A percentile compares a stretch with the other conserved stretches of the same genome.
These are phyloP conservation scores for Rhynchotus rufescens DNA, from an alignment of 2,797 vertebrate genomes.

Conservation along the genomic window DNA sequence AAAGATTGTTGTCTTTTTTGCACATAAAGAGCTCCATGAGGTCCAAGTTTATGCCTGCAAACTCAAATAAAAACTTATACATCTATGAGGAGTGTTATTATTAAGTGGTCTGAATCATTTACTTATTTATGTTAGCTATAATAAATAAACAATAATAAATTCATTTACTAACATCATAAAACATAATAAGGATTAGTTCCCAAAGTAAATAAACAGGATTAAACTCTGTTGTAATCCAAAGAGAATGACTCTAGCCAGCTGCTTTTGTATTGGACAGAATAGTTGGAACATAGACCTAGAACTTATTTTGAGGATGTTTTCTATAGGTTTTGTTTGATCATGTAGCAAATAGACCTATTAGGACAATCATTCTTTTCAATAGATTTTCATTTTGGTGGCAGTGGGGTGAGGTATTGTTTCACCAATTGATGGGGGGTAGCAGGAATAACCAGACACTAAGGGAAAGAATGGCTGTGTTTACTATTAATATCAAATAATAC, in stretches of 20 bases:
- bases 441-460: no score
- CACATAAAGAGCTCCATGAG: neutral
- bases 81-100: neutral
- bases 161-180: neutral
- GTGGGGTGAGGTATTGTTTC: neutral
- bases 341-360: neutral
- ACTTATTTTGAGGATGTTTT: neutral
- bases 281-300: neutral
- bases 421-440: no score
- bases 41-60: neutral
- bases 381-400: neutral
- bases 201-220: neutral
- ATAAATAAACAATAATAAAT: neutral
- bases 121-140: neutral
- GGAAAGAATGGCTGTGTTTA: no score
- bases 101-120: neutral
- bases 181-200: neutral
- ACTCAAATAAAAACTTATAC: neutral
- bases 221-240: neutral
- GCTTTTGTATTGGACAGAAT: neutral
- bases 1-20: neutral
- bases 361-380: neutral
- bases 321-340: neutral
- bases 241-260: neutral
- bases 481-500: no score